These are phyloP conservation scores for Microctenopoma steveboyesi DNA, from an alignment of 2,797 vertebrate genomes.

Conservation along the genomic window DNA sequence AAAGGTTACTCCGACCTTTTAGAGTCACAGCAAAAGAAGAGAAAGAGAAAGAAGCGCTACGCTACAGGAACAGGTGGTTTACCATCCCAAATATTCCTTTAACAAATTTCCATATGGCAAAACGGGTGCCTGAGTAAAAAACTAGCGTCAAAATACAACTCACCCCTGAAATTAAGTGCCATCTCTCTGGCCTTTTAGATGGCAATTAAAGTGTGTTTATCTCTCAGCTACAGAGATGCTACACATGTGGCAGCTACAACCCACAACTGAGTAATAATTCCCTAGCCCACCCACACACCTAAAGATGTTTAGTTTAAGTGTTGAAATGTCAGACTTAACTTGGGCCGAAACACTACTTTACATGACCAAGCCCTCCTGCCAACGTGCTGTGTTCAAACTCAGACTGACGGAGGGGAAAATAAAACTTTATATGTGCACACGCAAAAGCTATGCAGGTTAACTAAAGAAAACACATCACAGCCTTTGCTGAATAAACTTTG, in stretches of 20 bases:
- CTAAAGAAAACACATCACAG: conserved; percentile 35
- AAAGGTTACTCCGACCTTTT: too few relatives aligned
- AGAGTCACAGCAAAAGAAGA: too few relatives aligned
- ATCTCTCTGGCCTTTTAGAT: conserved; percentile 38
- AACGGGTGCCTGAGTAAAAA: conserved; percentile 19
- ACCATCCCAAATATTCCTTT: neutral
- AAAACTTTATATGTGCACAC: conserved; percentile 18
- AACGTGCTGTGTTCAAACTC: conserved; percentile 21
- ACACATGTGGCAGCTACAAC: conserved; percentile 46
- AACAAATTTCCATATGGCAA: conserved; percentile 27
- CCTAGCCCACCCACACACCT: conserved; percentile 59
- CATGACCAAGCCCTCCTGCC: conserved; percentile 18
- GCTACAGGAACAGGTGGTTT: too few relatives aligned
- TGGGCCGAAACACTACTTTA: conserved; percentile 26
- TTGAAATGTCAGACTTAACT: conserved; percentile 53
- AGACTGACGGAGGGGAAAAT: conserved; percentile 23
- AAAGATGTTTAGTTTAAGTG: conserved; percentile 42
- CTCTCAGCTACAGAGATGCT: conserved; percentile 54
- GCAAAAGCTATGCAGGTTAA: conserved; percentile 21
- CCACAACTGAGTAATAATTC: conserved; percentile 44
- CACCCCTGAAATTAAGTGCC: neutral
- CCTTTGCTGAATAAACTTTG: conserved; percentile 8
- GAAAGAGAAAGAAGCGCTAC: too few relatives aligned
- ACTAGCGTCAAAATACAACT: conserved; percentile 18
- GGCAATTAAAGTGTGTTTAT: conserved; percentile 59